Evolutionary conservation across 2,113 vertebrate genomes (phyloP).

Genomic region (Macrotus californicus): DNA sequence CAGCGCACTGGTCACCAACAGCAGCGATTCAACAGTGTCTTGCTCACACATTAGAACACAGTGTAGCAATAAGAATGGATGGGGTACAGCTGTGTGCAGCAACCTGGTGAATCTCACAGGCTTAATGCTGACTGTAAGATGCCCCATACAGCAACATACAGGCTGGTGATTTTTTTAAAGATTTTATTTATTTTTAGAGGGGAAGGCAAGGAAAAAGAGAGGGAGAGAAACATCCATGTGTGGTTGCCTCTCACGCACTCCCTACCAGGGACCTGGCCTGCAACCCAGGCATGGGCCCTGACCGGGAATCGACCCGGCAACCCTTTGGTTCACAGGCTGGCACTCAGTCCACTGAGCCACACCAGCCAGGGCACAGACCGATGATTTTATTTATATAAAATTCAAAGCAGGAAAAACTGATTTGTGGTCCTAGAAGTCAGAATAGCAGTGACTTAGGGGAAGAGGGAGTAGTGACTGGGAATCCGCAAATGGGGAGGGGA

Average conservation of each 20-base stretch:
- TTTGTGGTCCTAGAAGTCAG: background rate
- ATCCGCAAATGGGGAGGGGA: rapidly evolving
- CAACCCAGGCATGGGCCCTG: too few relatives aligned
- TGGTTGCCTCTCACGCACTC: too few relatives aligned
- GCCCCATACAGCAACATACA: background rate
- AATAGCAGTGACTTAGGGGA: background rate
- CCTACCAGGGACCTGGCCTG: too few relatives aligned
- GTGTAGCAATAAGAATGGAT: background rate
- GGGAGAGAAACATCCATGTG: too few relatives aligned
- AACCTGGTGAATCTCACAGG: background rate
- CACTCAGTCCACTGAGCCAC: too few relatives aligned
- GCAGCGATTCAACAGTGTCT: background rate
- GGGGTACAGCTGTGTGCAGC: background rate
- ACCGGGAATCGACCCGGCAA: too few relatives aligned
- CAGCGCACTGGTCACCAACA: background rate
- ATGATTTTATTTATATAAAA: background rate
- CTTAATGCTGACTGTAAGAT: background rate
- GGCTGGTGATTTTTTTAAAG: background rate
- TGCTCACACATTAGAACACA: background rate
- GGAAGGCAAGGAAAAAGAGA: too few relatives aligned
- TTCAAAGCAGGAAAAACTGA: background rate
- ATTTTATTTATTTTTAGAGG: too few relatives aligned
- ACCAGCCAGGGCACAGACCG: too few relatives aligned
- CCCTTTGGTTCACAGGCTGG: too few relatives aligned
- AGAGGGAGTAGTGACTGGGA: background rate